A percentile compares a stretch with the other conserved stretches of the same genome.
Conservation (phyloP, 2,113 vertebrate genomes). For the Chloropsis cyanopogon region DNA sequence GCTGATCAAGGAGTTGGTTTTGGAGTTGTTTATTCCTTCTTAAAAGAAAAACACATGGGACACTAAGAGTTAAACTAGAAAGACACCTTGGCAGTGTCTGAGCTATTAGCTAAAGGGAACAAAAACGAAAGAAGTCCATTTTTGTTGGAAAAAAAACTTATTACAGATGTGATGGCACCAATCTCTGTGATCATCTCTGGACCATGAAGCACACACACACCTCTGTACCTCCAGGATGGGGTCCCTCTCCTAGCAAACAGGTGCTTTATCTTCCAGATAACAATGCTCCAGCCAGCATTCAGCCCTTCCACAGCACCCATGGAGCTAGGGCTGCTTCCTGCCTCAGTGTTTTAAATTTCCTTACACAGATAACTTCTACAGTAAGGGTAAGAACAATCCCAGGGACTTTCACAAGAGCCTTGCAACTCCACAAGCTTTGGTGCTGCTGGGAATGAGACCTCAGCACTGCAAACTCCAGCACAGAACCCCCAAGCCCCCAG, state of each 20-base stretch:
- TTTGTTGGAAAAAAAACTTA: not conserved
- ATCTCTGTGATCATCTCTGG: not conserved
- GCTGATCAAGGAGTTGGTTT: not conserved
- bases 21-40: not conserved
- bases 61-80: not conserved
- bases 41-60: not conserved
- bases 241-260: not conserved
- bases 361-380: not conserved
- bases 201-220: not conserved
- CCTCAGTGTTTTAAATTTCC: not conserved
- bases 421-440: not conserved
- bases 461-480: not conserved
- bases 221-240: not conserved
- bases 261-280: not conserved
- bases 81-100: not conserved
- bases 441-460: rapidly evolving
- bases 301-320: not conserved
- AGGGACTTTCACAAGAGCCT: not conserved
- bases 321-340: not conserved
- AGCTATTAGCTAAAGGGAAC: not conserved
- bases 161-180: not conserved
- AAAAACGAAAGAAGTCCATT: not conserved
- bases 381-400: not conserved
- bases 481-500: not conserved
- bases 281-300: not conserved